Percentiles rank a stretch among this genome's conserved stretches.
These are phyloP conservation scores for Desmophyllum pertusum DNA, from an alignment of 92 coral and sea anemone genomes.

Conservation along the genomic window DNA sequence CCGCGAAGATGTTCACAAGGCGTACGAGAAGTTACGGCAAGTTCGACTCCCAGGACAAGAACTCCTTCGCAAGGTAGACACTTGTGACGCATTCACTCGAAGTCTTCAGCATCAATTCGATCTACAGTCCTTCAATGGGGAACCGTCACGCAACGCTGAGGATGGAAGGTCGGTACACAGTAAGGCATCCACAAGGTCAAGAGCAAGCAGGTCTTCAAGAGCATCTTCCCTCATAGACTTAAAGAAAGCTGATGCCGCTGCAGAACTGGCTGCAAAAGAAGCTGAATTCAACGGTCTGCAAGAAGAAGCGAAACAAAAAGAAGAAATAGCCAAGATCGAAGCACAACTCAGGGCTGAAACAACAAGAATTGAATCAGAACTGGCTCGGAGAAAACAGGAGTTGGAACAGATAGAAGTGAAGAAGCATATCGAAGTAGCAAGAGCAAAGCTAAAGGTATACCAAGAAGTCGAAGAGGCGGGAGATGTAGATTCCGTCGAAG, in stretches of 20 bases:
- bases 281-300: conserved; percentile 22
- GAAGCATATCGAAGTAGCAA: conserved; percentile 2
- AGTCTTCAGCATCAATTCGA: neutral
- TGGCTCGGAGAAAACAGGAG: neutral
- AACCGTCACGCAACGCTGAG: neutral
- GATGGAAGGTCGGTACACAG: neutral
- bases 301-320: neutral
- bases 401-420: neutral
- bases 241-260: conserved; percentile 28
- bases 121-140: neutral
- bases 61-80: conserved; percentile 4
- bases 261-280: conserved; percentile 15
- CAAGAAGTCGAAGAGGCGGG: conserved; percentile 8
- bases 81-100: neutral
- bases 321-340: neutral
- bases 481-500: neutral
- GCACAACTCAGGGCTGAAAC: neutral
- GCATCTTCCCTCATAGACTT: neutral
- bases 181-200: conserved; percentile 12
- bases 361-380: neutral
- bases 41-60: neutral
- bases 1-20: neutral
- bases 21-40: neutral
- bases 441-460: neutral
- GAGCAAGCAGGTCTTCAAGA: neutral